Evolutionary conservation across 1,140 invertebrate genomes (phyloP).

Genomic region (Procambarus clarkii): DNA sequence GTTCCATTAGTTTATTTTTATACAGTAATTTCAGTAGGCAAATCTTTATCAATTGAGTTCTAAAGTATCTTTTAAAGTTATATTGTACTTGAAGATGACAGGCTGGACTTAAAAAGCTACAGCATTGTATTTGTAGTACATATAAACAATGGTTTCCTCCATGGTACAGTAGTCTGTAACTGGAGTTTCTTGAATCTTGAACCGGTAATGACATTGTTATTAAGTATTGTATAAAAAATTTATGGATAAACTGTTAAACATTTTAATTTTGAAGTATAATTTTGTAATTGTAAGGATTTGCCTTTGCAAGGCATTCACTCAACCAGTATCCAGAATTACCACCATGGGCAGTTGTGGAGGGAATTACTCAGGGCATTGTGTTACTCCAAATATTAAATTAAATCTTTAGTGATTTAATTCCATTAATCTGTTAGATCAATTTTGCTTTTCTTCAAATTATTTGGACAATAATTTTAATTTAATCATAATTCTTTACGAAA

Average conservation of each 20-base stretch:
- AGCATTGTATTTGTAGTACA: background rate
- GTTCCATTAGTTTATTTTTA: background rate
- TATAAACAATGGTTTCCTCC: background rate
- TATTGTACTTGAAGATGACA: background rate
- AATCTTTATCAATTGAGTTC: background rate
- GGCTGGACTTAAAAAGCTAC: background rate
- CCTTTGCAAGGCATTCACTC: background rate
- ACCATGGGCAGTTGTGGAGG: background rate
- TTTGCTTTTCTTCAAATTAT: background rate
- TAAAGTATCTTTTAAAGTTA: background rate
- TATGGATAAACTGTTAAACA: background rate
- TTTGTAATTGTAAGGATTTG: background rate
- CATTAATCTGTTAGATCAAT: background rate
- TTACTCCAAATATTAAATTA: background rate
- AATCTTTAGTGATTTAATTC: background rate
- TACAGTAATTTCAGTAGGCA: background rate
- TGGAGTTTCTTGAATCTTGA: background rate
- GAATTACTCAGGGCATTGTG: constrained; percentile 2
- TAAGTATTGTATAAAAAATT: background rate
- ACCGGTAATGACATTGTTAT: background rate
- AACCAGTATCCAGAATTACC: background rate
- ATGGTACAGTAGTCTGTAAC: background rate
- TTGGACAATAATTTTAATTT: background rate
- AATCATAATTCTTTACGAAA: background rate
- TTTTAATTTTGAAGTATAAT: background rate